These are phyloP conservation scores for Pantherophis guttatus DNA, from an alignment of 2,113 vertebrate species.

Conservation along the genomic window DNA sequence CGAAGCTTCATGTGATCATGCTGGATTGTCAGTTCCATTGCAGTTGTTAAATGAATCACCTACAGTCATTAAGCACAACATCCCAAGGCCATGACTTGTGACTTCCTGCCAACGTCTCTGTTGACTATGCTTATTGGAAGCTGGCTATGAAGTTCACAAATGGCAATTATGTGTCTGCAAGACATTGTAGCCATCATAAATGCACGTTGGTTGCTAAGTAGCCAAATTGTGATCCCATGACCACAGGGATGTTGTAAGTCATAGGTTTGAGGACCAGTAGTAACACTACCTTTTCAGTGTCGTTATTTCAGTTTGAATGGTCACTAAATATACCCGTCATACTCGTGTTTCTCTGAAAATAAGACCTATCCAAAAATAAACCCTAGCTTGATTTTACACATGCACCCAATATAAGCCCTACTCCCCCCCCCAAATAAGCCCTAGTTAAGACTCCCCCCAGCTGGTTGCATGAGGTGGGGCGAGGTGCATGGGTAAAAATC, in stretches of 20 bases:
- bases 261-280: background rate
- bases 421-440: no score
- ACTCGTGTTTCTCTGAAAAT: no score
- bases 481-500: no score
- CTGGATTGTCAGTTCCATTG: background rate
- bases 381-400: no score
- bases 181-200: background rate
- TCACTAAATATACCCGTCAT: background rate
- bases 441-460: no score
- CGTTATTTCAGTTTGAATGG: background rate
- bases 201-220: background rate
- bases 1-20: background rate
- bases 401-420: no score
- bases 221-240: background rate
- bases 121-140: background rate
- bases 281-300: background rate
- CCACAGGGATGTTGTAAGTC: background rate
- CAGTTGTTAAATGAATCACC: background rate
- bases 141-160: background rate
- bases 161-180: background rate
- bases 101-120: background rate
- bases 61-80: background rate
- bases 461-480: no score
- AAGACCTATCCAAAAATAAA: no score
- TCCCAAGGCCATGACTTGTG: background rate